These are phyloP conservation scores for Eledona agricola DNA, from an alignment of 2,888 invertebrate species.

Conservation along the genomic window DNA sequence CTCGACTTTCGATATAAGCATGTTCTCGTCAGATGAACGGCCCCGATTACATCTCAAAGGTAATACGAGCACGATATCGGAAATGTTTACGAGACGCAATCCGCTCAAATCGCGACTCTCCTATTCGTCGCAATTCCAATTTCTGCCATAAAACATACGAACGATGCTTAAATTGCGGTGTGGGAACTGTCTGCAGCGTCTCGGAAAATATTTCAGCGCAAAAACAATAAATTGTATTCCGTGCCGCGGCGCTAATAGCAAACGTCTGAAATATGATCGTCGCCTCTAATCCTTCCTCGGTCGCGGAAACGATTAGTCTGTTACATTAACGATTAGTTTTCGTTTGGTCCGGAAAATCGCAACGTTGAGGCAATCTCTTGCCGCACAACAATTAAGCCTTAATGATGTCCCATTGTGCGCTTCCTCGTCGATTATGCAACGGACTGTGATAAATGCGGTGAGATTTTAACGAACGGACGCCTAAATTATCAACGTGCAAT, in stretches of 20 bases:
- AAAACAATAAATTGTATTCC: slow-evolving; percentile 28
- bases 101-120: slow-evolving; percentile 10
- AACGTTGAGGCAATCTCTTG: slow-evolving; percentile 17
- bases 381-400: slow-evolving; percentile 29
- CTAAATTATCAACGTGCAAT: slow-evolving; percentile 31
- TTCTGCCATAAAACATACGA: slow-evolving; percentile 16
- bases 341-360: slow-evolving; percentile 20
- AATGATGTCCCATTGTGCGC: slow-evolving; percentile 29
- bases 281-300: slow-evolving; percentile 10
- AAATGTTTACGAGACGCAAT: slow-evolving; percentile 22
- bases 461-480: slow-evolving; percentile 28
- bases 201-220: slow-evolving; percentile 21
- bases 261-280: slow-evolving; percentile 24
- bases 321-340: slow-evolving; percentile 1
- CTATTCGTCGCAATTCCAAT: slow-evolving; percentile 15
- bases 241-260: slow-evolving; percentile 27
- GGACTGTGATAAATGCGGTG: slow-evolving; percentile 26
- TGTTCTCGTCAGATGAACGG: slow-evolving; percentile 14
- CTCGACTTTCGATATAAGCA: slow-evolving; percentile 21
- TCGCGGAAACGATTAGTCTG: background rate
- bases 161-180: slow-evolving; percentile 29
- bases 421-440: slow-evolving; percentile 28
- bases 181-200: slow-evolving; percentile 28
- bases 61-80: slow-evolving; percentile 18
- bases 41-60: slow-evolving; percentile 19